These are phyloP conservation scores for Mirounga angustirostris DNA, from an alignment of 2,113 vertebrate genomes.

Conservation along the genomic window DNA sequence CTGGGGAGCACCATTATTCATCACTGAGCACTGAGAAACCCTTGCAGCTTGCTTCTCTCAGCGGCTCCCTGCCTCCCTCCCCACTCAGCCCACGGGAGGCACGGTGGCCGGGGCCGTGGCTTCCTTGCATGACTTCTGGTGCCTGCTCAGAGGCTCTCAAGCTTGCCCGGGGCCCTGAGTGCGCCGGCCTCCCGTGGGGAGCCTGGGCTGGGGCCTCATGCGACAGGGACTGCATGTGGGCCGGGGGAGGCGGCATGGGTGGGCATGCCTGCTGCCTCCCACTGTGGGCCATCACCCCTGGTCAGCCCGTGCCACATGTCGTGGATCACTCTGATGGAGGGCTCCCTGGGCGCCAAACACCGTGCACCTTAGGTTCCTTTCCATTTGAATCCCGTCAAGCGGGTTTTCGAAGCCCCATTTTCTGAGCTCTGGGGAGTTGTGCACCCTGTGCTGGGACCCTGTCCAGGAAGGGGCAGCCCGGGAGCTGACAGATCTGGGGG, in stretches of 20 bases:
- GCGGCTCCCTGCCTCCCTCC: not conserved
- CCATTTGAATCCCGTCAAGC: not conserved
- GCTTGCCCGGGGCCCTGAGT: not conserved
- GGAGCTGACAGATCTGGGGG: not conserved
- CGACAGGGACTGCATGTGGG: not conserved
- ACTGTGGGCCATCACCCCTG: accelerated
- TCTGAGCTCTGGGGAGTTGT: not conserved
- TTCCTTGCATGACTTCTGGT: not conserved
- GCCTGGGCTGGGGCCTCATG: not conserved
- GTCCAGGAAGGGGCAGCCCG: not conserved
- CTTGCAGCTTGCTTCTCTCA: not conserved
- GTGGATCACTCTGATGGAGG: accelerated
- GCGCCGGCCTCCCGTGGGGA: not conserved
- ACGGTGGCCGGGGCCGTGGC: not conserved
- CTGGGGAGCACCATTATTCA: not conserved
- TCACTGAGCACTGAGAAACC: accelerated
- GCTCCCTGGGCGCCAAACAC: not conserved
- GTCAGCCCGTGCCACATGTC: accelerated
- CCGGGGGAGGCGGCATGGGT: accelerated
- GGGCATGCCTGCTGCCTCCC: not conserved
- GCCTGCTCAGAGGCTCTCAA: not conserved
- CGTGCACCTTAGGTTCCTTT: not conserved
- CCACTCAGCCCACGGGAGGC: not conserved
- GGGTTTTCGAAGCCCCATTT: not conserved
- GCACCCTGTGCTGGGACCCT: not conserved